Evolutionary conservation across 2,797 vertebrate genomes (phyloP).

Genomic region (Poeciliopsis presidionis): DNA sequence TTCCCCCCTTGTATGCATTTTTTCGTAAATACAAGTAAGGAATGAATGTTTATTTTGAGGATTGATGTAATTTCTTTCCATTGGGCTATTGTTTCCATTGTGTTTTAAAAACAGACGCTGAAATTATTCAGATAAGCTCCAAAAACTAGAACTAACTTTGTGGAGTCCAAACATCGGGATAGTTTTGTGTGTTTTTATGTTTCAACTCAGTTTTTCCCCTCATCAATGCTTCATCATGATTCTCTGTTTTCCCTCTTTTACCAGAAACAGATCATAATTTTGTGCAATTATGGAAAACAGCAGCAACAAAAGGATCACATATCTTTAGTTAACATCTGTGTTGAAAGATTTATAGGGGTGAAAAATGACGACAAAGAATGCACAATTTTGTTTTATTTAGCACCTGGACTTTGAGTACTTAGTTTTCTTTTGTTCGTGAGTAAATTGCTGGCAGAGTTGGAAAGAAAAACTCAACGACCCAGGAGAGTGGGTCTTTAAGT

Average conservation of each 20-base stretch:
- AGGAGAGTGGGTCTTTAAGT: not conserved
- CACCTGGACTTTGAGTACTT: not conserved
- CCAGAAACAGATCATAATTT: not conserved
- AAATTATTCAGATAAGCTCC: not conserved
- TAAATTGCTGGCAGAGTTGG: not conserved
- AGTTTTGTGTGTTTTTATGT: not conserved
- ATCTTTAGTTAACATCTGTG: not conserved
- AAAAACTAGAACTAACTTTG: not conserved
- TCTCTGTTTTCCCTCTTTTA: not conserved
- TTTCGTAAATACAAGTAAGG: not conserved
- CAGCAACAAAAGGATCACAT: not conserved
- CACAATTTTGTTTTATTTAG: not conserved
- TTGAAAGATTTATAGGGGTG: not conserved
- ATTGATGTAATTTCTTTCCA: not conserved
- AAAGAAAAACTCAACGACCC: not conserved
- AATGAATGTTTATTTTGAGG: not conserved
- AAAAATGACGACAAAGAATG: not conserved
- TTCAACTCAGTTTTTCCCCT: not conserved
- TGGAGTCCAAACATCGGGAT: not conserved
- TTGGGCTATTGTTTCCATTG: not conserved
- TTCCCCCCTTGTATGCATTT: not conserved
- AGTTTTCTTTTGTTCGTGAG: not conserved
- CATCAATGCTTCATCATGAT: not conserved
- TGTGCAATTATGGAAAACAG: not conserved
- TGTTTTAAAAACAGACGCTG: not conserved